Base-by-base conservation (phyloP, 2,888 invertebrate genomes). In the Cheilosia vernalis region DNA sequence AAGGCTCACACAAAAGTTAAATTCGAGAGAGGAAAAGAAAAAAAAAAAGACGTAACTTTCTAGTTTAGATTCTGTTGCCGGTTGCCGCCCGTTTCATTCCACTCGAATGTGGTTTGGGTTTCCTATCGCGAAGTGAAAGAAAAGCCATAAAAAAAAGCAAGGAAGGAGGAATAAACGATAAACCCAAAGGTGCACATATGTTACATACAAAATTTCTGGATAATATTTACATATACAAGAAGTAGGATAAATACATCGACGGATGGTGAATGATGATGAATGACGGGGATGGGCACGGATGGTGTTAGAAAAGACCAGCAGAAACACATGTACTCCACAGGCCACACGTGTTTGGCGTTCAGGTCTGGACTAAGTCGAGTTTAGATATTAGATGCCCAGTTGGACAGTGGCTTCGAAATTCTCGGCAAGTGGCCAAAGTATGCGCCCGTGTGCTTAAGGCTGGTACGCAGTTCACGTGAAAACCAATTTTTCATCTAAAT, bases 1-100 rank as follows among this genome's bases (percentile, higher is more conserved):
- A 72, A 78, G 82, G 82, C 61, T 83, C 78, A 66, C 40, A 78
- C 77, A 70, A 77, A 82, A 72, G 63, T 24, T 76, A 56, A 60
- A 77, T 63, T 70, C 58, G 42, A 53, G 17, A 60, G 37, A 24
- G n/a, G 49, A 49, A 21, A 21, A 21, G 21, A 21, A 30, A 19
- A 49, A 24, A 33, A 42, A 19, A 30, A 19, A 60, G 27, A 44
- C 60, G 76, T 77, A 61, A 77, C 77, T 69, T 77, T 77, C 77
- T 77, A 77, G 77, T 58, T 61, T 77, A 51, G 73, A 61, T 73
- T 21, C 15, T 44, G 17, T 7, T 44, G 30, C 49, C 17, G 21
- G 49, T 17, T 19, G 19, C 58, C 67, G 30, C 40, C 51, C 30
- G 58, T 51, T 66, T 74, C 40, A 33, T 66, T 47, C 17, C 47